Percentiles rank a stretch among this genome's conserved stretches.
These are phyloP conservation scores for Ictalurus furcatus DNA, from an alignment of 2,113 vertebrate species.

Conservation along the genomic window DNA sequence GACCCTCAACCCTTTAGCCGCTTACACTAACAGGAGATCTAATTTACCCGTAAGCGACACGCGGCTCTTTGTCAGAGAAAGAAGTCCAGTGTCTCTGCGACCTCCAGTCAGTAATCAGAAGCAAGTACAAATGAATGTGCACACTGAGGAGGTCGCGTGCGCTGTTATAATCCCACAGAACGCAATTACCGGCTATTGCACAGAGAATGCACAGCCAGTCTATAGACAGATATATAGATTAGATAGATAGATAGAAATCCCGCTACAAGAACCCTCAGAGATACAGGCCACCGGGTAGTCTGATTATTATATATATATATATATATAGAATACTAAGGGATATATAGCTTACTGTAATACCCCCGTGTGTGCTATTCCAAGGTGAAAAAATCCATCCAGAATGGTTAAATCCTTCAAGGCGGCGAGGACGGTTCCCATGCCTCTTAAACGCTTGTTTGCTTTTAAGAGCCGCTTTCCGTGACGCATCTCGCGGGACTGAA, in stretches of 20 bases:
- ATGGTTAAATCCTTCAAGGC: not conserved
- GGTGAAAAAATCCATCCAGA: conserved; percentile 5
- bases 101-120: not conserved
- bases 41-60: not conserved
- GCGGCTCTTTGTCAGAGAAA: conserved; percentile 22
- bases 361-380: not conserved
- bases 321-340: too few relatives aligned
- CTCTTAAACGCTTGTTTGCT: conserved; percentile 28
- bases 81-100: not conserved
- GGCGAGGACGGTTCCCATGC: not conserved
- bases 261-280: not conserved
- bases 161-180: conserved; percentile 30
- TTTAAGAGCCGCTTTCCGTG: conserved; percentile 37
- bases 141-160: conserved; percentile 27
- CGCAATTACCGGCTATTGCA: conserved; percentile 29
- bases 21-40: not conserved
- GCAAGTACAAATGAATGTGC: not conserved
- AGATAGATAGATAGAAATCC: not conserved
- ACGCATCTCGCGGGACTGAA: conserved; percentile 49
- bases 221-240: too few relatives aligned
- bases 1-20: not conserved
- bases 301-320: not conserved
- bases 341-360: not conserved
- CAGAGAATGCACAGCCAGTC: not conserved
- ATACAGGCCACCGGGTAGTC: conserved; percentile 20